phyloP scores from a whole-genome alignment of 2,888 invertebrate species.

The Andrena minutula region DNA sequence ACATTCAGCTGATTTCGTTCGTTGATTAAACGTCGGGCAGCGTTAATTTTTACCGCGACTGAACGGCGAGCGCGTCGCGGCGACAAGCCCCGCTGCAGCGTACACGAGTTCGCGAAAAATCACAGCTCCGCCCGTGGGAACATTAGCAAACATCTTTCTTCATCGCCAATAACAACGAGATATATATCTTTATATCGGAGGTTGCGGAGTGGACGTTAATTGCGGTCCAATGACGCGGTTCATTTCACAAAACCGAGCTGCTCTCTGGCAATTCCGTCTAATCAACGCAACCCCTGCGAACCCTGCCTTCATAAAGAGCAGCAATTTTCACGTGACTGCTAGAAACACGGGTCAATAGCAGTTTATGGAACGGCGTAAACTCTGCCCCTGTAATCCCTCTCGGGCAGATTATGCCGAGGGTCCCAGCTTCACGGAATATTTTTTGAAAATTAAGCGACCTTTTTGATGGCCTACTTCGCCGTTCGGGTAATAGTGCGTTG shows the following conservation, averaged over 20 bases:
- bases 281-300: conserved; percentile 5
- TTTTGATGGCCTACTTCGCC: not conserved
- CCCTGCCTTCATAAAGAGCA: not conserved
- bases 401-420: not conserved
- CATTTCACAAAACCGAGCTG: not conserved
- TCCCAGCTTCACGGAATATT: not conserved
- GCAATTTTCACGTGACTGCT: conserved; percentile 8
- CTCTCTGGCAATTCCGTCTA: not conserved
- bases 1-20: conserved; percentile 53
- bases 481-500: not conserved
- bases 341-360: conserved; percentile 7
- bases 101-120: not conserved
- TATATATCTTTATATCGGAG: not conserved
- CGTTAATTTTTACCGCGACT: conserved; percentile 23
- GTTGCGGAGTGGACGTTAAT: conserved; percentile 24
- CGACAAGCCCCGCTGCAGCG: not conserved
- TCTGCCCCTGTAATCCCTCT: not conserved
- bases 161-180: not conserved
- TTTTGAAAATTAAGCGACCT: conserved; percentile 10
- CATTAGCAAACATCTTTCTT: not conserved
- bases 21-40: conserved; percentile 42
- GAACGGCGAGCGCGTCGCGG: not conserved
- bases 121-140: not conserved
- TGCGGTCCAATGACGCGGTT: conserved; percentile 2
- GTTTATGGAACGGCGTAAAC: conserved; percentile 27